phyloP scores from a whole-genome alignment of 2,113 vertebrate genomes.

The Cettia cetti region DNA sequence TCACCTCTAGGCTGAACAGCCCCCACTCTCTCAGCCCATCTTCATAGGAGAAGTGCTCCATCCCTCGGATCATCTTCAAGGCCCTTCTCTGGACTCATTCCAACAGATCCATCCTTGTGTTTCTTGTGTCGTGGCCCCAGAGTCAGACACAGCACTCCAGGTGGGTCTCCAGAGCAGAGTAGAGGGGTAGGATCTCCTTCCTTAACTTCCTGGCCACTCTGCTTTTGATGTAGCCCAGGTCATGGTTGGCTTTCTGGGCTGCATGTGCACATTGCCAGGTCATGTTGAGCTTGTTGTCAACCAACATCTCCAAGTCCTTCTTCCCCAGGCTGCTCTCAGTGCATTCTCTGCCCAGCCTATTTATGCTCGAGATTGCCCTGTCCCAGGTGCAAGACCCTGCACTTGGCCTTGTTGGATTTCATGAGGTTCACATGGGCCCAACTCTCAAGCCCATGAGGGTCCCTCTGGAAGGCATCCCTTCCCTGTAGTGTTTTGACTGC shows the following conservation, averaged over 20 bases:
- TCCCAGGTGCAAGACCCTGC: background rate
- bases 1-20: background rate
- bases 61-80: background rate
- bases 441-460: background rate
- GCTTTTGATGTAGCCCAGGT: background rate
- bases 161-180: background rate
- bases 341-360: background rate
- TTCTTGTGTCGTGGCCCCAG: background rate
- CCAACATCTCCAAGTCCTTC: background rate
- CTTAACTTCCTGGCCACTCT: background rate
- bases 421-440: background rate
- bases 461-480: background rate
- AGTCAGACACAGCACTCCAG: background rate
- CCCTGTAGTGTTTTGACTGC: accelerated
- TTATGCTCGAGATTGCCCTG: background rate
- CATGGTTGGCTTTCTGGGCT: background rate
- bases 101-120: background rate
- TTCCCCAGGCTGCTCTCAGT: background rate
- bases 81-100: background rate
- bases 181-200: background rate
- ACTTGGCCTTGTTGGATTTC: background rate
- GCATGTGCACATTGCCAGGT: background rate
- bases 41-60: background rate
- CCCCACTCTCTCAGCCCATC: background rate
- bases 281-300: background rate